Conservation (phyloP, 2,797 vertebrate genomes). For the Urosaurus nigricauda region DNA sequence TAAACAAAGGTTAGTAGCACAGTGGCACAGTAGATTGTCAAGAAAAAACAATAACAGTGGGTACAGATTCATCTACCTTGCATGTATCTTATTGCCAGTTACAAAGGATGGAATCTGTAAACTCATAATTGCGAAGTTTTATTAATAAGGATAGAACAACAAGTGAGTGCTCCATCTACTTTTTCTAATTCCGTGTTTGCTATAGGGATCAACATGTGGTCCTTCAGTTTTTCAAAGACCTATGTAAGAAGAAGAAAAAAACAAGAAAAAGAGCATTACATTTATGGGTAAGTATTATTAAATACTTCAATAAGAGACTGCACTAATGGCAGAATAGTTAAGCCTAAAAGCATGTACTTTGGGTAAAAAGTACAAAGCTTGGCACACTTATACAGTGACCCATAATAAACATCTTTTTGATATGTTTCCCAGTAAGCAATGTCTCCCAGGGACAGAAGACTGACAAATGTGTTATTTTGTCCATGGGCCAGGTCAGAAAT, state of each 20-base stretch:
- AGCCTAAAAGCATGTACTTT: constrained; percentile 3
- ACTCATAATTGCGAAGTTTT: constrained; percentile 86
- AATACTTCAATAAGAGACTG: background rate
- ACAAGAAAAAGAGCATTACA: constrained; percentile 22
- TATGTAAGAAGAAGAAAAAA: constrained; percentile 64
- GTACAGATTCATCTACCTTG: constrained; percentile 73
- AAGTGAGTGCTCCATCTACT: constrained; percentile 92
- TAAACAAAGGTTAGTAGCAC: constrained; percentile 82
- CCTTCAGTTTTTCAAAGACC: constrained; percentile 97
- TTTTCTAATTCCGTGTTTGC: constrained; percentile 87
- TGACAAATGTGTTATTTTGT: background rate
- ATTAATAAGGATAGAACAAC: constrained; percentile 92
- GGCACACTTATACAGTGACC: background rate
- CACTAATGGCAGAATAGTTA: background rate
- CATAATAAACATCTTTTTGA: background rate
- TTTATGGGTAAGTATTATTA: background rate
- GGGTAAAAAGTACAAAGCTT: background rate
- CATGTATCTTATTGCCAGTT: constrained; percentile 70
- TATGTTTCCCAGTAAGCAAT: constrained; percentile 3
- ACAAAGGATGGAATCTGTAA: constrained; percentile 64
- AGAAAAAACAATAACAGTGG: constrained; percentile 73
- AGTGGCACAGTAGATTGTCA: constrained; percentile 84
- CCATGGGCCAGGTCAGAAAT: background rate
- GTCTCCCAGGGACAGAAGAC: background rate
- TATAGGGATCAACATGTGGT: constrained; percentile 93